Conservation (phyloP, 2,888 invertebrate species). For the Heliconius erato region DNA sequence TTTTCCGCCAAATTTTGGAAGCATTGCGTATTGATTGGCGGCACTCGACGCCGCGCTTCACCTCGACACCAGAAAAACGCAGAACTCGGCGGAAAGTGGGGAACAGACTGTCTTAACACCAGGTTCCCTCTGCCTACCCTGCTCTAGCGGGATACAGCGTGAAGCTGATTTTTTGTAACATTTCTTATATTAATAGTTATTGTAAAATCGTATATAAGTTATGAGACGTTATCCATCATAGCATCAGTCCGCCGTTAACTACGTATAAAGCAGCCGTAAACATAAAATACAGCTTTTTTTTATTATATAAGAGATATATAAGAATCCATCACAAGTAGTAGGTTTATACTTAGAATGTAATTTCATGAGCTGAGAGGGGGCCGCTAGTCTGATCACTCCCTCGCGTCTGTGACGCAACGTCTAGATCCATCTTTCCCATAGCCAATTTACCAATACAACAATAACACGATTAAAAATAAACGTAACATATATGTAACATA, state of each 20-base stretch:
- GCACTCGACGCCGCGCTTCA: no score
- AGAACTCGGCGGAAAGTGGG: no score
- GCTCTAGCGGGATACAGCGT: no score
- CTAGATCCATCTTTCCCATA: constrained; percentile 28
- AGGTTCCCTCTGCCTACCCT: no score
- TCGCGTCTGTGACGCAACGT: constrained; percentile 20
- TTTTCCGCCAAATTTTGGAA: no score
- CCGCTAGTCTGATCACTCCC: constrained; percentile 18
- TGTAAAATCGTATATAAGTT: no score
- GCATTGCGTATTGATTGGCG: no score
- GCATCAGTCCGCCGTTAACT: background rate
- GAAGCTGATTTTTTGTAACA: no score
- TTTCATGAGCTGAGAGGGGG: background rate
- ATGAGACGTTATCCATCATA: no score
- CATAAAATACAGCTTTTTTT: background rate
- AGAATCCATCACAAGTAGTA: background rate
- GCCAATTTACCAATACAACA: constrained; percentile 7
- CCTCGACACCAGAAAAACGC: no score
- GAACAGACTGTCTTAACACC: no score
- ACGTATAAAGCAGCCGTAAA: background rate
- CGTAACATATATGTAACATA: background rate
- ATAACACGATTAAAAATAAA: background rate
- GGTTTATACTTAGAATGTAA: constrained; percentile 4
- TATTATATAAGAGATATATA: background rate
- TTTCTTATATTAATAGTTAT: no score